These are phyloP conservation scores for Morone chrysops DNA, from an alignment of 2,113 vertebrate species.

Conservation along the genomic window DNA sequence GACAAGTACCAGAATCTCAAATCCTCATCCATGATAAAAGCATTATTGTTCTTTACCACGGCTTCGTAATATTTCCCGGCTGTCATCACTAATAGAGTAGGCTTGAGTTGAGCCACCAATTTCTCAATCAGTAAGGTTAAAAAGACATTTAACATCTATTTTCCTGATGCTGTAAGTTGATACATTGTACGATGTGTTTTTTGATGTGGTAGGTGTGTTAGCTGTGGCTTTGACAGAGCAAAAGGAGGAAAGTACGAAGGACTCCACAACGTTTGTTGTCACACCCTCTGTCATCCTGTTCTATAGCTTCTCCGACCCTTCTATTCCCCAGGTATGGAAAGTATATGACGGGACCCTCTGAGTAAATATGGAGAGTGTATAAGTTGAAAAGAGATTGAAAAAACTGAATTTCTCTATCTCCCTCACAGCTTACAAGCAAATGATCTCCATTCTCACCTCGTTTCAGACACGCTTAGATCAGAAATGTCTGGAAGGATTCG, in stretches of 20 bases:
- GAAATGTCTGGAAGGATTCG: conserved; percentile 9
- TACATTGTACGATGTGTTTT: conserved; percentile 25
- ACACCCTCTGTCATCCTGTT: conserved; percentile 88
- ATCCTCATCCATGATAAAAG: neutral
- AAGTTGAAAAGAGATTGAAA: neutral
- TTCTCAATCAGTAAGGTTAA: neutral
- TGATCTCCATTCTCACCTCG: conserved; percentile 14
- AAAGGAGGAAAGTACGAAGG: conserved; percentile 78
- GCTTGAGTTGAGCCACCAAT: neutral
- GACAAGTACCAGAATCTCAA: neutral
- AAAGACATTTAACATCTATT: neutral
- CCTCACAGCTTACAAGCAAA: conserved; percentile 29
- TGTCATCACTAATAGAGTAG: conserved; percentile 2
- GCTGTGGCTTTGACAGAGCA: conserved; percentile 85
- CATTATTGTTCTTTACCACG: neutral
- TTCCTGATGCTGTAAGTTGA: conserved; percentile 15
- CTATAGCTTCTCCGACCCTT: conserved; percentile 89
- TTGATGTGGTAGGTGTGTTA: conserved; percentile 86
- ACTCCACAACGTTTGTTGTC: conserved; percentile 74
- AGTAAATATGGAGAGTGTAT: neutral
- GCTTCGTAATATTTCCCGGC: neutral
- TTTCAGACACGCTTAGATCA: conserved; percentile 27
- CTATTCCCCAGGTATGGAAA: conserved; percentile 89
- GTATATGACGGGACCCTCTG: neutral
- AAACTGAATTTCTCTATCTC: conserved; percentile 9